Percentiles rank a stretch among this genome's conserved stretches.
phyloP scores from a whole-genome alignment of 2,797 vertebrate species.

The Prunella strophiata region DNA sequence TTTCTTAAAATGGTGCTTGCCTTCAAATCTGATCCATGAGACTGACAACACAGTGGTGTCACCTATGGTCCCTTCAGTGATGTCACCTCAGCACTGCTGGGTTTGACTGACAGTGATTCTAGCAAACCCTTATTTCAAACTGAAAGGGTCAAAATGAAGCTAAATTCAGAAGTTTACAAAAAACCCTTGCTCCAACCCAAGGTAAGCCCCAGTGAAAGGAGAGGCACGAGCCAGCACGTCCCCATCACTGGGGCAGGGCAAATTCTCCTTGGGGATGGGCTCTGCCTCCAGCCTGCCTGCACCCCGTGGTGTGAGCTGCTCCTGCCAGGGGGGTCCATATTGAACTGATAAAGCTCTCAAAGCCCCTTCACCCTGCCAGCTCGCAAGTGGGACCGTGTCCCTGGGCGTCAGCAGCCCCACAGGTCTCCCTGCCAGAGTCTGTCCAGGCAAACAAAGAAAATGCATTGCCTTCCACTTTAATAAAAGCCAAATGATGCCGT shows the following conservation, averaged over 20 bases:
- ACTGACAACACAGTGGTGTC: rapidly evolving
- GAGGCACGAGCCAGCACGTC: rapidly evolving
- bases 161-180: not conserved
- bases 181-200: not conserved
- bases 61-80: rapidly evolving
- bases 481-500: slow-evolving; percentile 73
- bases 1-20: not conserved
- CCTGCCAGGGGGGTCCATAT: not conserved
- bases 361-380: not conserved
- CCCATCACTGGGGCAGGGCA: not conserved
- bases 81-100: rapidly evolving
- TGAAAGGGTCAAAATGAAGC: not conserved
- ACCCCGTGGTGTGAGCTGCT: not conserved
- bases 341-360: not conserved
- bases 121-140: not conserved
- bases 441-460: slow-evolving; percentile 52
- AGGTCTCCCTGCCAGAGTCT: slow-evolving; percentile 26
- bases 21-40: not conserved
- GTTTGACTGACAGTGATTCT: rapidly evolving
- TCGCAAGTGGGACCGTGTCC: not conserved
- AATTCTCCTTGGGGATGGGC: not conserved
- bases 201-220: not conserved
- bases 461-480: slow-evolving; percentile 60
- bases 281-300: not conserved
- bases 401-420: not conserved